Evolutionary conservation across 2,113 vertebrate genomes (phyloP), one percentile per base, ranked within the genome.

Genomic region (Daubentonia madagascariensis): DNA sequence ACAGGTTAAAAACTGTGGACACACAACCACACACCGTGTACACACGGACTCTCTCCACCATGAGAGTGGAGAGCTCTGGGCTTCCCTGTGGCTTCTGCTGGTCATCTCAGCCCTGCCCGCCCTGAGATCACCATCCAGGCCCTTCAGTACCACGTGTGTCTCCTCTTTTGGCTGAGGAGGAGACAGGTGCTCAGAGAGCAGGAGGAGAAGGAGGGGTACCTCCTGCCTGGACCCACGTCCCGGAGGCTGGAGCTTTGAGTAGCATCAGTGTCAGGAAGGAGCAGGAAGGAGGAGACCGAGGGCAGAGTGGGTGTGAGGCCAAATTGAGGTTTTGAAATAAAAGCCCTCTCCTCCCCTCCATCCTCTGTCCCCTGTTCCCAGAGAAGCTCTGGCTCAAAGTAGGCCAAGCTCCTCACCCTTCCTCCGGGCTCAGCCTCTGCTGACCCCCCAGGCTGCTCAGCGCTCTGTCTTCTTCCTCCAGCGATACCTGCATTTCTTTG

Each of bases 401-500:
- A 1, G 5, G 57, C 14, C 63, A 1, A 18, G 65, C 23, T 40
- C 16, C 78, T 43, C 18, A 10, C 2, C 4, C 40, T 43, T 45
- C 68, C 67, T 63, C 67, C 14, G 8, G 50, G 1, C 48, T 81
- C 50, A 1, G 45, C 75, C 23, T 70, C 40, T 67, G 16, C 3
- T 8, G 25, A 22, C 18, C 7, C 37, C 61, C 63, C 22, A 18
- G 5, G 37, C 13, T 73, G 9, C 80, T 67, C 52, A 45, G 45
- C 1, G 1, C 0, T 1, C 1, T 1, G 0, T 43, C 48, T 20
- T 17, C 83, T 14, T 43, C 17, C 54, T 1, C 13, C 25, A 8
- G 48, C 0, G 4, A 30, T 25, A 40, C 35, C 52, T n/a, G 40
- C 32, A n/a, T 70, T 23, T 84, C n/a, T 35, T 12, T 59, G 32